A percentile compares a stretch with the other conserved stretches of the same genome.
Conservation (phyloP, 35 echinoderm and acorn worm species). For the Ophioderma brevispina region DNA sequence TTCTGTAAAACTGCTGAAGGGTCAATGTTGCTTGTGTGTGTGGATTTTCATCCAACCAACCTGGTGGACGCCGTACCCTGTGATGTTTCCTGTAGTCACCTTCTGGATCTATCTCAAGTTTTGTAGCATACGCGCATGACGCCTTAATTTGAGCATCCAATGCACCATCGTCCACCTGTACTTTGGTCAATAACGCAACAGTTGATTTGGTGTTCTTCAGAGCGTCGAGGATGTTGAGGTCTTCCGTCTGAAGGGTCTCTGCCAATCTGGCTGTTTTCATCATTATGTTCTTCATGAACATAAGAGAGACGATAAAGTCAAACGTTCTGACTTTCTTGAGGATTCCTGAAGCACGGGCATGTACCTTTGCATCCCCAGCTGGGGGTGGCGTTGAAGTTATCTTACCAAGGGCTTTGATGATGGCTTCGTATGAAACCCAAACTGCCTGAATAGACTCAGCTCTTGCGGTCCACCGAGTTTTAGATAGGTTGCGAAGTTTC, state of each 20-base stretch:
- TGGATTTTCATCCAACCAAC: no score
- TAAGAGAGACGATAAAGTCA: conserved; percentile 25
- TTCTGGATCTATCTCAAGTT: no score
- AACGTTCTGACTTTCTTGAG: conserved; percentile 11
- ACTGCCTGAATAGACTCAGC: conserved; percentile 28
- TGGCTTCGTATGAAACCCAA: conserved; percentile 21
- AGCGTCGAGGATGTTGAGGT: conserved; percentile 38
- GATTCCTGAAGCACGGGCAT: background rate
- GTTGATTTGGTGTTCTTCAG: background rate
- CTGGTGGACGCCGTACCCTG: no score
- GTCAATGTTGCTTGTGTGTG: no score
- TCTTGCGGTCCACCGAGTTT: conserved; percentile 17
- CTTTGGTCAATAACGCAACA: background rate
- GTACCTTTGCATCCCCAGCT: background rate
- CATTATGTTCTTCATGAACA: conserved; percentile 41
- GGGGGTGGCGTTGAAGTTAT: background rate
- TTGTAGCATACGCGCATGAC: background rate
- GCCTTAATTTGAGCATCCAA: background rate
- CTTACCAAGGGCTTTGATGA: background rate
- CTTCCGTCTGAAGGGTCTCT: background rate
- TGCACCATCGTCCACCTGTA: background rate
- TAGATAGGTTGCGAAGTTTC: conserved; percentile 19
- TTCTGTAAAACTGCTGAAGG: no score
- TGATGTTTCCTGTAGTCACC: no score
- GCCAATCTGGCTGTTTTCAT: conserved; percentile 14